Conservation (phyloP, 2,797 vertebrate species). For the Urosaurus nigricauda region DNA sequence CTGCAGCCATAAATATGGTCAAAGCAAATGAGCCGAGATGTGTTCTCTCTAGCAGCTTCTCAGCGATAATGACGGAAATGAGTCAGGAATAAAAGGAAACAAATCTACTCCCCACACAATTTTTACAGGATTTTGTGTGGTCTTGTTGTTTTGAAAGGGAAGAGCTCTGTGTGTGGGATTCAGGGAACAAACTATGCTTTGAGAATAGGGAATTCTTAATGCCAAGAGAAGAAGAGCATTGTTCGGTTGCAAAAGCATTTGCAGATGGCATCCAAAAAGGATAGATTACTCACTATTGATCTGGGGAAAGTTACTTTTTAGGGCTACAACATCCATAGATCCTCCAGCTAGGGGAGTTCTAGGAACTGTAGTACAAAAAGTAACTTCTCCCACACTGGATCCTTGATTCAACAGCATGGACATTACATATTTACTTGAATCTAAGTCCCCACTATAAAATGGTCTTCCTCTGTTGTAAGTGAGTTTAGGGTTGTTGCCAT, state of each 20-base stretch:
- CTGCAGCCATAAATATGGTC: not conserved
- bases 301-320: too few relatives aligned
- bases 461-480: not conserved
- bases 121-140: not conserved
- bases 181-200: not conserved
- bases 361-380: not conserved
- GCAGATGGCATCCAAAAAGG: not conserved
- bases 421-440: not conserved
- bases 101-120: not conserved
- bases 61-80: not conserved
- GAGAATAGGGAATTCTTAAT: not conserved
- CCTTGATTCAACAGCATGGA: not conserved
- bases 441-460: not conserved
- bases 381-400: not conserved
- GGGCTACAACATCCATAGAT: too few relatives aligned
- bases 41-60: not conserved
- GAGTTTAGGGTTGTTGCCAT: not conserved
- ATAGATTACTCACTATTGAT: too few relatives aligned
- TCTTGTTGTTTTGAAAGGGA: not conserved
- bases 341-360: not conserved
- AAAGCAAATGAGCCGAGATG: constrained; percentile 1
- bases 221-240: not conserved
- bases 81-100: not conserved
- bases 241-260: not conserved
- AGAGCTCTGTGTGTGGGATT: not conserved